Conservation (phyloP, 1,140 invertebrate genomes). For the Macrobrachium rosenbergii region DNA sequence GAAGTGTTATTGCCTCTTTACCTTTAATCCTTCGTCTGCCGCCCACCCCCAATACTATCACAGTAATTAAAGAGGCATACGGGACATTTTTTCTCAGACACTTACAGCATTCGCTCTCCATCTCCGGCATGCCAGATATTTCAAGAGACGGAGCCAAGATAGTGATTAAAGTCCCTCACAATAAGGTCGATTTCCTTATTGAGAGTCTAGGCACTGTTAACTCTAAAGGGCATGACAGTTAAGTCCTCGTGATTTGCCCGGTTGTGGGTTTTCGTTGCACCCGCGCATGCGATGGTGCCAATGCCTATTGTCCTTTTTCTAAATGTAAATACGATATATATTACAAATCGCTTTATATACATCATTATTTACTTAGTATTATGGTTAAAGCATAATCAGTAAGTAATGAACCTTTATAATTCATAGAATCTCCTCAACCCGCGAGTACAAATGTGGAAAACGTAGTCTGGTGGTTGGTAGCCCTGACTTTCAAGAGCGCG, state of each 20-base stretch:
- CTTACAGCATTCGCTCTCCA: slow-evolving; percentile 15
- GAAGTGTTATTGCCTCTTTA: background rate
- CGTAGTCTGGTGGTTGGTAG: slow-evolving; percentile 29
- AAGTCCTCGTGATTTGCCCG: background rate
- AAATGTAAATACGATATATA: no score
- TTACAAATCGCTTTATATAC: no score
- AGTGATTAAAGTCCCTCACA: background rate
- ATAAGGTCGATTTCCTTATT: slow-evolving; percentile 1
- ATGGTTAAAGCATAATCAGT: no score
- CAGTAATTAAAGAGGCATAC: slow-evolving; percentile 2
- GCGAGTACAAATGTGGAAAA: background rate
- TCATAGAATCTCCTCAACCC: background rate
- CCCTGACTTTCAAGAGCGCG: slow-evolving; percentile 37
- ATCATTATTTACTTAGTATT: no score
- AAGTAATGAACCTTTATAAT: no score
- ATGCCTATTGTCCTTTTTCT: no score
- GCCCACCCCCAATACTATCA: background rate
- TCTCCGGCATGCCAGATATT: slow-evolving; percentile 36
- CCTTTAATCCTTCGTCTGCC: background rate
- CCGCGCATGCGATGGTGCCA: no score
- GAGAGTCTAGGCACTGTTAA: background rate
- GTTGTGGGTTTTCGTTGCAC: no score
- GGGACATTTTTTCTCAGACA: slow-evolving; percentile 7
- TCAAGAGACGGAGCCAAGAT: slow-evolving; percentile 28
- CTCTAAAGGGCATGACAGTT: slow-evolving; percentile 12